A percentile compares a stretch with the other conserved stretches of the same genome.
Evolutionary conservation across 2,888 invertebrate species (phyloP).

Genomic region (Branchipolynoe longqiensis): DNA sequence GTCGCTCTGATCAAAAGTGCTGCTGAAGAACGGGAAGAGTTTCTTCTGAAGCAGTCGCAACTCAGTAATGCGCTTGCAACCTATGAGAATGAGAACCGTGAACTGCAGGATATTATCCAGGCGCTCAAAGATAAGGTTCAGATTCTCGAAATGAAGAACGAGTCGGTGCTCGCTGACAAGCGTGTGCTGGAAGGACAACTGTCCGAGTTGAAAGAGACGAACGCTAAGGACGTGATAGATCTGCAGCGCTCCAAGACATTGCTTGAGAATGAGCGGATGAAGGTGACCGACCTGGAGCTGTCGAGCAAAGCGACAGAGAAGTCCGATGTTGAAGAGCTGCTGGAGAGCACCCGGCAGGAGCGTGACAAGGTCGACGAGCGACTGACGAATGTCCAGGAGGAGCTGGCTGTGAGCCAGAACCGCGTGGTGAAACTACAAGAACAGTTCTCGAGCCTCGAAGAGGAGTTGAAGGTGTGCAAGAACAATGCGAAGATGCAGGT

Average conservation of each 20-base stretch:
- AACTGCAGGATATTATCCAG: conserved; percentile 78
- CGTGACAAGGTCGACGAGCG: conserved; percentile 85
- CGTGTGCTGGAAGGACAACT: conserved; percentile 89
- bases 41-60: conserved; percentile 88
- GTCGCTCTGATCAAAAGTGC: conserved; percentile 88
- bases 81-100: conserved; percentile 74
- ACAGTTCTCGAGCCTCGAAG: conserved; percentile 86
- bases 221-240: conserved; percentile 90
- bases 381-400: conserved; percentile 81
- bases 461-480: conserved; percentile 87
- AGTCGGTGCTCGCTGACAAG: conserved; percentile 89
- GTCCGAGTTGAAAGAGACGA: conserved; percentile 84
- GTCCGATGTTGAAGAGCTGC: conserved; percentile 87
- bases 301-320: conserved; percentile 86
- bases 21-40: conserved; percentile 80
- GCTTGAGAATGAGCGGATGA: conserved; percentile 91
- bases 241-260: conserved; percentile 89
- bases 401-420: conserved; percentile 87
- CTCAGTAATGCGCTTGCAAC: conserved; percentile 87
- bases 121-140: conserved; percentile 86
- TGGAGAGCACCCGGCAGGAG: conserved; percentile 85
- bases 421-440: conserved; percentile 87
- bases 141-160: conserved; percentile 88
- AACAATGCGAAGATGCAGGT: conserved; percentile 92
- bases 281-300: conserved; percentile 87